Evolutionary conservation across 2,113 vertebrate species (phyloP).

Genomic region (Phylloscopus trochilus): DNA sequence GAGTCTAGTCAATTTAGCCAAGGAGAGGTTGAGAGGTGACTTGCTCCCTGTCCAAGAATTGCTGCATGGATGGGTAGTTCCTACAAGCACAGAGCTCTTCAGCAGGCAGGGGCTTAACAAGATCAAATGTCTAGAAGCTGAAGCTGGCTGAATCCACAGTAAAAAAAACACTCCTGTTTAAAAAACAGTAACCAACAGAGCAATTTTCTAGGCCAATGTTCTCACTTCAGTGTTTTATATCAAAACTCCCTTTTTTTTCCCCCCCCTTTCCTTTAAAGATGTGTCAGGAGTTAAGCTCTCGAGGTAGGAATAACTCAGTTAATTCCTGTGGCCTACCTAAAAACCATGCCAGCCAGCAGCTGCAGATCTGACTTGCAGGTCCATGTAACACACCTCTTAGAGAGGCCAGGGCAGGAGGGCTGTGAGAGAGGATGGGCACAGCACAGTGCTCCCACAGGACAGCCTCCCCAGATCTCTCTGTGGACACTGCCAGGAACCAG

Average conservation of each 20-base stretch:
- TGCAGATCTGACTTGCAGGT: neutral
- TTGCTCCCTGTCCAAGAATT: neutral
- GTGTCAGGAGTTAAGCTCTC: neutral
- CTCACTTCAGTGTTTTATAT: neutral
- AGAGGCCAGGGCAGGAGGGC: neutral
- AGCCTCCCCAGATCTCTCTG: rapidly evolving
- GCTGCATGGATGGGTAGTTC: neutral
- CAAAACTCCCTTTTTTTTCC: neutral
- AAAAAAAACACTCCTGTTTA: neutral
- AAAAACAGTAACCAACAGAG: neutral
- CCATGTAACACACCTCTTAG: neutral
- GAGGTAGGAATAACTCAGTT: neutral
- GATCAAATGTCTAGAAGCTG: neutral
- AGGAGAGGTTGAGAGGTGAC: neutral
- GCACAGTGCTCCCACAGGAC: neutral
- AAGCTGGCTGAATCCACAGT: neutral
- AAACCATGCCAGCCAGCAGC: neutral
- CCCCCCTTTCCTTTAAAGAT: neutral
- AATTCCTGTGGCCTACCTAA: neutral
- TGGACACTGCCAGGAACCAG: neutral
- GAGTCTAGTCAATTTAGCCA: neutral
- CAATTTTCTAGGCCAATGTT: neutral
- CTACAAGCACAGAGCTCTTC: neutral
- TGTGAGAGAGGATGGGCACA: neutral
- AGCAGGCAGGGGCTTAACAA: neutral